These are phyloP conservation scores for Therioaphis trifolii DNA, from an alignment of 2,888 invertebrate species.

Conservation along the genomic window DNA sequence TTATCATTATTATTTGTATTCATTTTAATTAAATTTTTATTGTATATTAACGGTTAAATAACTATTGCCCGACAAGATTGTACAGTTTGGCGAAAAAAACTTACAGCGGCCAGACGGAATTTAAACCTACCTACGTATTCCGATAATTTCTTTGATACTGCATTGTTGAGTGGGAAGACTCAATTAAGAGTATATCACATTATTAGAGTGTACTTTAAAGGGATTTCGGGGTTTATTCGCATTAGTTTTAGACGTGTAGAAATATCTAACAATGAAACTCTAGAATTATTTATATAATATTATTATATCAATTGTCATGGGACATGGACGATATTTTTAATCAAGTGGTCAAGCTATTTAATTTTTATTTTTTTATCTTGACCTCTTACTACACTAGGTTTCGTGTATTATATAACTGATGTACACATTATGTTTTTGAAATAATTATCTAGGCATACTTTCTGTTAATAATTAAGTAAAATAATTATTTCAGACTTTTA, in stretches of 20 bases:
- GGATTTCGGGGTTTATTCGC: too few relatives aligned
- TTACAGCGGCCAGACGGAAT: background rate
- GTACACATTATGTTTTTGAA: background rate
- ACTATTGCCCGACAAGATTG: background rate
- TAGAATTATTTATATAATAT: background rate
- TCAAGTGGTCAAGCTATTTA: background rate
- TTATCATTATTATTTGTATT: too few relatives aligned
- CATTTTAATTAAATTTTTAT: too few relatives aligned
- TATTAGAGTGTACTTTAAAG: background rate
- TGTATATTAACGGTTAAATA: too few relatives aligned
- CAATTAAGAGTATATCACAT: background rate
- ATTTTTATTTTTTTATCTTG: background rate
- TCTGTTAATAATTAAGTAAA: too few relatives aligned
- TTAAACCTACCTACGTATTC: background rate
- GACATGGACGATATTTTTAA: slow-evolving; percentile 1
- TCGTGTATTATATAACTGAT: slow-evolving; percentile 25
- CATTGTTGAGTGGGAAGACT: background rate
- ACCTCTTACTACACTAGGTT: slow-evolving; percentile 2
- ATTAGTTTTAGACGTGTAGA: background rate
- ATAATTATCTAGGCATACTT: background rate
- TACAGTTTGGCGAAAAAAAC: background rate
- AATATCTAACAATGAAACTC: background rate
- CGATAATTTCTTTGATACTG: background rate
- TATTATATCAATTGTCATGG: slow-evolving; percentile 35
- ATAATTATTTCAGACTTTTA: too few relatives aligned